Evolutionary conservation across 2,888 invertebrate species (phyloP).

Genomic region (Coremacera marginata): DNA sequence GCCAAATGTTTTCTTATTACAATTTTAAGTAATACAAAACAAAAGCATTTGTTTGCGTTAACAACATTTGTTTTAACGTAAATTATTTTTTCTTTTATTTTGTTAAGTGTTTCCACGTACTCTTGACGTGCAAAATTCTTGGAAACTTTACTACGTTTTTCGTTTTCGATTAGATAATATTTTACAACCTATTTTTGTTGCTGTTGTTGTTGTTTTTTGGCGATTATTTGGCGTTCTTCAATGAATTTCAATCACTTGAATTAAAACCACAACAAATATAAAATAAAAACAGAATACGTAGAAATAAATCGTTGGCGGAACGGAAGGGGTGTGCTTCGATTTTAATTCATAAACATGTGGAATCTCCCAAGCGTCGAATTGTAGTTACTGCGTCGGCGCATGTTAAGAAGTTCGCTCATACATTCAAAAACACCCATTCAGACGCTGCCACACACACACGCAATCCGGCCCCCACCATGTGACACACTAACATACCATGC

Average conservation of each 20-base stretch:
- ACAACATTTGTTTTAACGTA: background rate
- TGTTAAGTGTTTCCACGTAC: background rate
- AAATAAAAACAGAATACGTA: background rate
- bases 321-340: background rate
- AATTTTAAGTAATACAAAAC: too few relatives aligned
- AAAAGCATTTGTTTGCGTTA: background rate
- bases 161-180: background rate
- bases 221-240: background rate
- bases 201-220: background rate
- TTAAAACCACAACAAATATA: background rate
- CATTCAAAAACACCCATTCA: background rate
- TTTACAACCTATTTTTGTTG: conserved; percentile 7
- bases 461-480: background rate
- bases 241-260: conserved; percentile 7
- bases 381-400: background rate
- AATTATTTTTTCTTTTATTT: background rate
- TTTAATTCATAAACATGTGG: conserved; percentile 2
- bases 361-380: background rate
- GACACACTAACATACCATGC: background rate
- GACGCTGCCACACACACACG: too few relatives aligned
- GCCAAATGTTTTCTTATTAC: too few relatives aligned
- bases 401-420: background rate
- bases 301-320: background rate
- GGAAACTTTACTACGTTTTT: conserved; percentile 4
- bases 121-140: background rate